Conservation (phyloP, 1,140 invertebrate species). For the Drosophila parvula region DNA sequence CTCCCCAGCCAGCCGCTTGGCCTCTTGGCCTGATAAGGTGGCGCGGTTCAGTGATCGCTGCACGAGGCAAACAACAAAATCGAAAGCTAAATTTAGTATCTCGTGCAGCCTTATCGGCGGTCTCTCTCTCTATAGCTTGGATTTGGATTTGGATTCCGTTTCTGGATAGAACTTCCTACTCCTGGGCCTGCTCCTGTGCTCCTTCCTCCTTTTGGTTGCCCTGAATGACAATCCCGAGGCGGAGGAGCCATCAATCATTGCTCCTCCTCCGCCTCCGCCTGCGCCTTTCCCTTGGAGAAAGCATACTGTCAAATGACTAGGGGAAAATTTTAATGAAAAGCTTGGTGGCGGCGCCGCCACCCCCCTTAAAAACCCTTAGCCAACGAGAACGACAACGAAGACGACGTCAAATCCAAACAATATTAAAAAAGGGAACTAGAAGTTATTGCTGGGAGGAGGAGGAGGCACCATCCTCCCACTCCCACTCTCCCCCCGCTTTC, state of each 20-base stretch:
- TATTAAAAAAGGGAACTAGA: slow-evolving; percentile 77
- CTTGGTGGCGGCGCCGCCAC: slow-evolving; percentile 10
- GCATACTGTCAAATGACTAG: slow-evolving; percentile 67
- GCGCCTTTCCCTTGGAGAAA: background rate
- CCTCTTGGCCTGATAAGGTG: slow-evolving; percentile 24
- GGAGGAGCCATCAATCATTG: slow-evolving; percentile 53
- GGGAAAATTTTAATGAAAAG: slow-evolving; percentile 75
- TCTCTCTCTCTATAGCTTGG: no score
- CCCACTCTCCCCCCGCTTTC: background rate
- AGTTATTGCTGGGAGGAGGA: slow-evolving; percentile 53
- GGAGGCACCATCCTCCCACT: background rate
- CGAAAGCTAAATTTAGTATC: slow-evolving; percentile 46
- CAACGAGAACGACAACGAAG: background rate
- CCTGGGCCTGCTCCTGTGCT: background rate
- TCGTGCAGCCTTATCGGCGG: slow-evolving; percentile 6
- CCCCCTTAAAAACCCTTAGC: background rate
- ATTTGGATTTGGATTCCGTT: background rate
- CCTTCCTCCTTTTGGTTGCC: background rate
- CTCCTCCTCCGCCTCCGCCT: background rate
- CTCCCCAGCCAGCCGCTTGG: no score
- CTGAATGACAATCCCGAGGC: slow-evolving; percentile 35
- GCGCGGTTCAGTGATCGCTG: slow-evolving; percentile 37
- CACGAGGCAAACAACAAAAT: slow-evolving; percentile 25
- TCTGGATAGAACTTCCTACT: background rate
- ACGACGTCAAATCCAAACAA: slow-evolving; percentile 61